These are phyloP conservation scores for Etia nguti DNA, from an alignment of 2,113 vertebrate species.

Conservation along the genomic window DNA sequence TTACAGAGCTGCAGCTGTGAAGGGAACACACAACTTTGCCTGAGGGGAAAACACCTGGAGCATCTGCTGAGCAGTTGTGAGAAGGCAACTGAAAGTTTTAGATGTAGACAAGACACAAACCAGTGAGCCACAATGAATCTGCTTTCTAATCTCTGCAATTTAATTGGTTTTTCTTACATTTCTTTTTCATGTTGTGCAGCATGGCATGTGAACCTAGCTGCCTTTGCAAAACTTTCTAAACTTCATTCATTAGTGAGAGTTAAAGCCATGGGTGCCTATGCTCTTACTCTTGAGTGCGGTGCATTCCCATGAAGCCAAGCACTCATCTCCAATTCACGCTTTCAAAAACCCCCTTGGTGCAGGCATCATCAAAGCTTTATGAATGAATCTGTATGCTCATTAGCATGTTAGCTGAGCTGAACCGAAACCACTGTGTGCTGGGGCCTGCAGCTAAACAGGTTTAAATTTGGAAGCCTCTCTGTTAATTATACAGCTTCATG, in stretches of 20 bases:
- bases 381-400: conserved; percentile 58
- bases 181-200: neutral
- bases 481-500: conserved; percentile 46
- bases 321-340: conserved; percentile 34
- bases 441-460: conserved; percentile 38
- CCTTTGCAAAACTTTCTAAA: conserved; percentile 35
- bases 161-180: neutral
- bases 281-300: conserved; percentile 26
- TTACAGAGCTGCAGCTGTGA: conserved; percentile 2
- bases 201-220: neutral
- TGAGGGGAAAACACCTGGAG: conserved; percentile 34
- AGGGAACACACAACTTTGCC: neutral
- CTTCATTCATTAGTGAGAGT: conserved; percentile 44
- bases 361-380: conserved; percentile 62
- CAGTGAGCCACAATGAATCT: neutral
- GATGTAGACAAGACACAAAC: neutral
- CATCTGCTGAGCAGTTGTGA: conserved; percentile 29
- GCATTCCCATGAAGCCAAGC: conserved; percentile 24
- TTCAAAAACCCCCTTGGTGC: conserved; percentile 33
- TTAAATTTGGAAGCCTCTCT: conserved; percentile 61
- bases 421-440: conserved; percentile 23
- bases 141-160: neutral
- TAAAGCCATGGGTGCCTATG: neutral
- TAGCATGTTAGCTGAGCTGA: conserved; percentile 55
- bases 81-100: neutral